Conservation (phyloP, 1,140 invertebrate species). For the Aphelenchoides besseyi region DNA sequence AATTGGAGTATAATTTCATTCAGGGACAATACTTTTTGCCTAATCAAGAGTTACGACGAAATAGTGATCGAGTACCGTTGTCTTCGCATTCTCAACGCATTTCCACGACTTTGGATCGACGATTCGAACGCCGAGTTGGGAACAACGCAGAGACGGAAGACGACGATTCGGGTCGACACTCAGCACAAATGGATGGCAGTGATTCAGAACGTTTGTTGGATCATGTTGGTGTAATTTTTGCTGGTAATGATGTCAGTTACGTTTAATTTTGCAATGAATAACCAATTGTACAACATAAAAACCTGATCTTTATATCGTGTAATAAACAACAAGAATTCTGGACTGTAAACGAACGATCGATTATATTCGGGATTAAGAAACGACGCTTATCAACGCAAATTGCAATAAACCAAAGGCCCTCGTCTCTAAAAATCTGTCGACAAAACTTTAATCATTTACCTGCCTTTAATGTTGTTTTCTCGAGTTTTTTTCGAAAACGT, state of each 20-base stretch:
- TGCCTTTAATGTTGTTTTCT: neutral
- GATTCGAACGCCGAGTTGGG: neutral
- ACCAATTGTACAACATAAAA: no score
- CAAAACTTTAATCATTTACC: neutral
- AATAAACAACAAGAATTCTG: no score
- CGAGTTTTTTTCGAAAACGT: neutral
- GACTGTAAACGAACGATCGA: no score
- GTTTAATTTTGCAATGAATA: no score
- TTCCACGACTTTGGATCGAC: neutral
- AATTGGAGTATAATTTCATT: no score
- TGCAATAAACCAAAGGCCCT: neutral
- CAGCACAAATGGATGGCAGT: neutral
- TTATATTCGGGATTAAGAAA: no score
- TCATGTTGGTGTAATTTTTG: slow-evolving; percentile 45
- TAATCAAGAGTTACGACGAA: slow-evolving; percentile 12
- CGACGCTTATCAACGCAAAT: neutral
- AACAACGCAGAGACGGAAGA: slow-evolving; percentile 4
- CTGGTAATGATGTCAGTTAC: slow-evolving; percentile 52
- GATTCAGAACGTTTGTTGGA: slow-evolving; percentile 31
- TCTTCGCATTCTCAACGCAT: neutral
- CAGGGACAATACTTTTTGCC: slow-evolving; percentile 46
- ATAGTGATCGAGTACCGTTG: neutral
- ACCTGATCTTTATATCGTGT: no score
- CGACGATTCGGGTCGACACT: slow-evolving; percentile 23
- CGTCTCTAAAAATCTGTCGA: neutral